Base-by-base conservation (phyloP, 2,888 invertebrate species). In the Toxonevra muliebris region DNA sequence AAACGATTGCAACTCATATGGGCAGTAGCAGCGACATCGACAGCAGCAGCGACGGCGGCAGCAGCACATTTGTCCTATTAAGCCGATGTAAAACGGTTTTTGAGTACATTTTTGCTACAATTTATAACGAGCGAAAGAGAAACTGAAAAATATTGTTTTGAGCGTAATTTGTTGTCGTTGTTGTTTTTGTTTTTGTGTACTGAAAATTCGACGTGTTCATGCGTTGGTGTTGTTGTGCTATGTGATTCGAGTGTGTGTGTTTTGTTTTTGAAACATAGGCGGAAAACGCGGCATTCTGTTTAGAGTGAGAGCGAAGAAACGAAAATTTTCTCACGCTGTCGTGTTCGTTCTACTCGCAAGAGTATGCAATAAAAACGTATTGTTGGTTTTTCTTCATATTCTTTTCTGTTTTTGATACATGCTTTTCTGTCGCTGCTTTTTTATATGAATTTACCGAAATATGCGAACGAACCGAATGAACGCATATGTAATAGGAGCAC, bases 61-160 rank as follows among this genome's bases (percentile, higher is more conserved):
- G 30, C 30, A 30, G 30, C 30, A 30, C 30, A 30, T 4, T 30
- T 30, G 2, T 7, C 2, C 30, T 30, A 30, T 30, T 30, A 30
- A 30, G 30, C 30, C 30, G 30, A 30, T 7, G 7, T 30, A 2
- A 30, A 30, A 54, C 30, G 19, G 19, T 54, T 54, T 19, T 19
- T 54, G 17, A 13, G 19, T 54, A 52, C 58, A 40, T 17, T 59
- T 63, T 63, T 64, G 64, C 55, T 54, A 45, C 63, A 55, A 42
- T 62, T 9, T 15, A 42, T 20, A 30, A 13, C 17, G 64, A 64
- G 55, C 57, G 57, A 64, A 55, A 64, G 64, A 64, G 64, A 64
- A 40, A 19, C n/a, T n/a, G n/a, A n/a, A n/a, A n/a, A n/a, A n/a
- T n/a, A n/a, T n/a, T n/a, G n/a, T n/a, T n/a, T 58, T 58, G 60